Evolutionary conservation across 2,888 invertebrate genomes (phyloP), one percentile per base, ranked within the genome.

Genomic region (Himalopsyche kuldschensis): DNA sequence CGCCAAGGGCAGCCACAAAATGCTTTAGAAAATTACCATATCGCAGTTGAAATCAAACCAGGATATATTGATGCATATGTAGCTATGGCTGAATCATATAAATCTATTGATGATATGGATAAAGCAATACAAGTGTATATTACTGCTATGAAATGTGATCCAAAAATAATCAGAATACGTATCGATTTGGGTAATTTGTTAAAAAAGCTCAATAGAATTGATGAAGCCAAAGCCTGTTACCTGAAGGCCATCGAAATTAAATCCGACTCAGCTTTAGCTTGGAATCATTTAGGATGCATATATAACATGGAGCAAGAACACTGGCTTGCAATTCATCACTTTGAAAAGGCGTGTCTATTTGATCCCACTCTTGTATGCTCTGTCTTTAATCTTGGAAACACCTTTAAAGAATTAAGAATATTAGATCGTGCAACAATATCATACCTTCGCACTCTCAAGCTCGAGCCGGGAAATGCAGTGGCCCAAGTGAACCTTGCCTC

Each of bases 401-500:
- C 78, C 31, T 77, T 83, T 35, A 82, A 79, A 79, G 82, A 81
- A 79, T 47, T 78, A 24, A 80, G 48, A 46, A 87, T 87, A 87
- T 87, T 82, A 90, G 90, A 86, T 93, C 97, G 97, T 91, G 97
- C 98, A 89, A 97, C 97, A 88, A 97, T 97, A 87, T 11, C 41
- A 15, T 41, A 15, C 15, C 41, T 41, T 41, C 94, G 99, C 87
- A 98, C 99, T 35, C 92, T 99, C 87, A 98, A 97, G 90, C 92
- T 99, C 87, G 96, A 97, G 86, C 98, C 99, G 11, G 98, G 97
- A 90, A 98, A 97, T 94, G 99, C 99, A 63, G 97, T 99, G 80
- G 97, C 98, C 31, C 97, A 99, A 90, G 99, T 99, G 86, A 99
- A 99, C 91, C 93, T 99, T 90, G 99, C 99, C 63, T 99, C 99